phyloP scores from a whole-genome alignment of 2,113 vertebrate genomes.

The human region GRCh38 chr2:230027501-230028000 shows the following conservation, averaged over 20 bases:
- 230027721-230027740: neutral
- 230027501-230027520: too few species aligned
- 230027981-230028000: neutral
- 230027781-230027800: neutral
- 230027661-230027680: too few species aligned
- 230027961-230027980: neutral
- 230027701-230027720: neutral
- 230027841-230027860: neutral
- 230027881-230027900: neutral
- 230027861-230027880: neutral
- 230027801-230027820: neutral
- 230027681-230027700: neutral
- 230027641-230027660: too few species aligned
- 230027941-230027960: neutral
- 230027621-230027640: too few species aligned
- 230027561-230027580: too few species aligned
- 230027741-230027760: neutral
- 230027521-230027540: too few species aligned
- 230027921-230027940: neutral
- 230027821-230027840: neutral
- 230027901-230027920: slow-evolving; percentile 5
- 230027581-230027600: too few species aligned
- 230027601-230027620: too few species aligned
- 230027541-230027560: too few species aligned
- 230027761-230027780: neutral